These are phyloP conservation scores for Rhagium mordax DNA, from an alignment of 2,888 invertebrate species.

Conservation along the genomic window DNA sequence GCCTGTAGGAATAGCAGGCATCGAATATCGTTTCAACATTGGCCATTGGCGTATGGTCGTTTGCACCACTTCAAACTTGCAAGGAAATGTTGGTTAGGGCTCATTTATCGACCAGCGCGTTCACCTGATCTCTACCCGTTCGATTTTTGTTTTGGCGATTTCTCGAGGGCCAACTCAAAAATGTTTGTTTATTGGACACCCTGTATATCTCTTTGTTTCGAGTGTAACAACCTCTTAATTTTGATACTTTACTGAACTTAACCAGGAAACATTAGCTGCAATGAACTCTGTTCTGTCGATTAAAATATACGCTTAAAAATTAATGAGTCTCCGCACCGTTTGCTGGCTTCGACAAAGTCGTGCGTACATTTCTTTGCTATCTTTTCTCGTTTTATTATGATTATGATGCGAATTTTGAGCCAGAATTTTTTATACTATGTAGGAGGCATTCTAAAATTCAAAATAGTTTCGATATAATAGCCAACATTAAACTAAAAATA, in stretches of 20 bases:
- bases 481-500: conserved; percentile 53
- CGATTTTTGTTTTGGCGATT: too few relatives aligned
- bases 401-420: conserved; percentile 28
- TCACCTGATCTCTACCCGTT: too few relatives aligned
- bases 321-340: too few relatives aligned
- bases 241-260: background rate
- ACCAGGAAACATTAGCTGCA: too few relatives aligned
- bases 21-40: too few relatives aligned
- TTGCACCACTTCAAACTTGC: too few relatives aligned
- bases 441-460: conserved; percentile 51
- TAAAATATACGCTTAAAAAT: background rate
- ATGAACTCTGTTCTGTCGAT: background rate
- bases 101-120: too few relatives aligned
- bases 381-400: background rate
- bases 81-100: too few relatives aligned
- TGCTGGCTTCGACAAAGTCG: background rate
- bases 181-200: too few relatives aligned
- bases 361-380: background rate
- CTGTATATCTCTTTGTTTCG: background rate
- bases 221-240: background rate
- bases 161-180: too few relatives aligned
- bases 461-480: conserved; percentile 55
- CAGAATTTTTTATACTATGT: conserved; percentile 44
- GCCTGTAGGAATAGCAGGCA: too few relatives aligned
- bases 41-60: too few relatives aligned